phyloP scores from a whole-genome alignment of 2,888 invertebrate species.

The Crematogaster levior region DNA sequence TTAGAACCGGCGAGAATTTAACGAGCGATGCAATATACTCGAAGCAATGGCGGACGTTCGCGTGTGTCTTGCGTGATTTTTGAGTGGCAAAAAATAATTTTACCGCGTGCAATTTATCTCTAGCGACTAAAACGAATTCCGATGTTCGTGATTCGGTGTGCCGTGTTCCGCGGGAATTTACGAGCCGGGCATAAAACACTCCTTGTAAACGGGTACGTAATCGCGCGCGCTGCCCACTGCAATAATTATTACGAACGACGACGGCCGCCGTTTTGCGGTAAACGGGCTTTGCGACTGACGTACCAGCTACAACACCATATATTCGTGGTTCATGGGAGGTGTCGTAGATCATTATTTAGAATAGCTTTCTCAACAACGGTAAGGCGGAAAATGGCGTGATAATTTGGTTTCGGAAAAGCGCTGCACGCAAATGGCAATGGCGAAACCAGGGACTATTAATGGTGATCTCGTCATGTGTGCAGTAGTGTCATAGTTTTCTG shows the following conservation, averaged over 20 bases:
- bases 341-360: conserved; percentile 82
- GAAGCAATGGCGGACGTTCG: not conserved
- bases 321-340: conserved; percentile 60
- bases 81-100: conserved; percentile 40
- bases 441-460: not conserved
- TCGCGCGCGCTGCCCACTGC: conserved; percentile 25
- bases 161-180: conserved; percentile 38
- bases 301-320: conserved; percentile 17
- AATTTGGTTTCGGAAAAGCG: conserved; percentile 17
- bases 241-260: conserved; percentile 51
- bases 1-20: not conserved
- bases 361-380: conserved; percentile 67
- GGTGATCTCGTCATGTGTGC: not conserved
- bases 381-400: conserved; percentile 67
- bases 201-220: conserved; percentile 43
- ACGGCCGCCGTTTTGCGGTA: conserved; percentile 46
- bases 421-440: not conserved
- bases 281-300: conserved; percentile 51
- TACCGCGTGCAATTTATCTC: conserved; percentile 22
- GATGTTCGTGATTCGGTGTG: conserved; percentile 47
- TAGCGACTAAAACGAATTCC: conserved; percentile 45
- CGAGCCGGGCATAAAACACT: conserved; percentile 47
- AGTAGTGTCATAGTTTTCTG: not conserved
- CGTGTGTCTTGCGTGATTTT: not conserved
- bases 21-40: not conserved